These are phyloP conservation scores for Hormiphora californensis DNA, from an alignment of 37 sponge, comb jelly and placozoan genomes.

Conservation along the genomic window DNA sequence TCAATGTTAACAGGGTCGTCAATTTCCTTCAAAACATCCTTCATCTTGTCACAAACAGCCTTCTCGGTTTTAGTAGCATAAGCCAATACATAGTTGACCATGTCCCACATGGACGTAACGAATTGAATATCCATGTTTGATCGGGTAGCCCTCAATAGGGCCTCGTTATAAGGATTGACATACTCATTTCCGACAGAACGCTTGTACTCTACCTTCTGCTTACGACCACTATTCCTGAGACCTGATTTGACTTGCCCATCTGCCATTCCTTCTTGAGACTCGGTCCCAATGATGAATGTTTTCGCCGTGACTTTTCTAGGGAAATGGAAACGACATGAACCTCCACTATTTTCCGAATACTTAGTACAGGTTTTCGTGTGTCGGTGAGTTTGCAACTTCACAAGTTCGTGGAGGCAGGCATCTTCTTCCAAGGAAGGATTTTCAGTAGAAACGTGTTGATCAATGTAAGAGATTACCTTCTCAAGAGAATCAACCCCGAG, in stretches of 20 bases:
- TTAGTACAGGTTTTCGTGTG: too few species aligned
- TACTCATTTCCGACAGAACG: not conserved
- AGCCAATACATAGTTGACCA: not conserved
- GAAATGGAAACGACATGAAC: not conserved
- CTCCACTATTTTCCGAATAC: not conserved
- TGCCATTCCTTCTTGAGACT: not conserved
- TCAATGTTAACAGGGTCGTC: not conserved
- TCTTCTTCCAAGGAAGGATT: not conserved
- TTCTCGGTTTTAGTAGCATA: constrained; percentile 2
- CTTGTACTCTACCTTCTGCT: not conserved
- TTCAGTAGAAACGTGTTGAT: not conserved
- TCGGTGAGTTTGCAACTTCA: not conserved
- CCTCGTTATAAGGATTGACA: not conserved
- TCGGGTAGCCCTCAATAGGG: not conserved
- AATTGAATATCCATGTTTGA: not conserved
- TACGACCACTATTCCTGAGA: not conserved
- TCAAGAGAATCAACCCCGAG: not conserved
- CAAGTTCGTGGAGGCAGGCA: not conserved
- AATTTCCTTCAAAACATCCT: not conserved
- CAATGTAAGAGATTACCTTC: not conserved
- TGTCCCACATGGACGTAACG: not conserved
- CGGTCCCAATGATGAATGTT: not conserved
- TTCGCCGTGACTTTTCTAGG: not conserved
- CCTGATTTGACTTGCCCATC: not conserved
- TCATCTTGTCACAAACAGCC: not conserved